Base-by-base conservation (phyloP, 2,888 invertebrate genomes). In the Apotomis betuletana region DNA sequence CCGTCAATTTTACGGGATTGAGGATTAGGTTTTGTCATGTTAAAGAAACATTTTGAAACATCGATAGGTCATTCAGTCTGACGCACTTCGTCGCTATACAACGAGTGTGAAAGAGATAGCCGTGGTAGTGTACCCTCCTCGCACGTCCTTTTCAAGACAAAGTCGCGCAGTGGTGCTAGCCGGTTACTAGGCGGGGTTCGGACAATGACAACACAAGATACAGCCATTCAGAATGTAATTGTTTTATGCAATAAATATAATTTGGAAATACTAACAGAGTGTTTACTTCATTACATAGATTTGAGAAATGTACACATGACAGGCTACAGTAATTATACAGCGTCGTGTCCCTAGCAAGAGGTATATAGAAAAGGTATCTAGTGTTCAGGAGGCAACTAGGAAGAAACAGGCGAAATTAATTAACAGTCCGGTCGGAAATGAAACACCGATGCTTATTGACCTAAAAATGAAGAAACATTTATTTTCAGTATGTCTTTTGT, bases 401-500 rank as follows among this genome's bases (percentile, higher is more conserved):
- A 62, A 44, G 49, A 44, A 46, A 54, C 6, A 52, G 58, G 65
- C 57, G 58, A 69, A 70, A 38, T 38, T 46, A 71, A 64, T 57
- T 51, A 67, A 69, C 59, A 57, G 51, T 51, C 59, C 77, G 80
- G 78, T 78, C 74, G 74, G 75, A 92, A 94, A 93, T 93, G 85
- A 94, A 94, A 94, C 91, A 93, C 91, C 79, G 86, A 90, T 92
- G 85, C 91, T 94, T 94, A 94, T 94, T 94, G 94, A 95, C 95
- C 95, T 95, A 95, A 95, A 95, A 95, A 95, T 95, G 95, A 95
- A 95, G 94, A 95, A 95, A 95, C 95, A 95, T 95, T 95, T 95
- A 95, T 95, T 95, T 94, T 93, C 93, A 90, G 93, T 93, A 93
- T 95, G 94, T 95, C 94, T 95, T 95, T 95, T 94, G 95, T 95